Evolutionary conservation across 1,140 invertebrate species (phyloP), one percentile per base, ranked within the genome.

Genomic region (Zaprionus ghesquierei): DNA sequence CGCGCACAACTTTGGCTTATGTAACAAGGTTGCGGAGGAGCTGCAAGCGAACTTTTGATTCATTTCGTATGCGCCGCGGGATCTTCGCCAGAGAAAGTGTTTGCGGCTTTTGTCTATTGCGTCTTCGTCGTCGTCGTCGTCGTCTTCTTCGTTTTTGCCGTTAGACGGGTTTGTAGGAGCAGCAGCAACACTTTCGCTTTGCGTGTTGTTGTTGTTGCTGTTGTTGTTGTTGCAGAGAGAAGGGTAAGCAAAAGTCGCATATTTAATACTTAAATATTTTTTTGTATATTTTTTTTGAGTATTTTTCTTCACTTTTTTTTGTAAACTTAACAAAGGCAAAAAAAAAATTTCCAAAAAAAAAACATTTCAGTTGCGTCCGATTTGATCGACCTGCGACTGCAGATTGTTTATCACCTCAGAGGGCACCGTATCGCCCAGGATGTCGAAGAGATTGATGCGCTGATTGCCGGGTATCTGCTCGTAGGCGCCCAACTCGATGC

Each of bases 351-450:
- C 66, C 74, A 69, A 73, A 75, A 35, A 38, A 72, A 35, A 35
- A 38, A 72, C 25, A 35, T 29, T 29, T 29, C 92, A 95, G 79
- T 95, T 94, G 64, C 93, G 94, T 60, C 96, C 96, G 73, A 97
- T 95, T 92, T 96, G 94, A 90, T 97, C 96, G 63, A 97, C 95
- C 92, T 97, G 96, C 29, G 94, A 91, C 81, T 97, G 96, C 12
- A 97, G 93, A 92, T 97, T 97, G 93, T 95, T 96, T 81, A 97
- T 96, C n/a, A 97, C 96, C 92, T 97, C 96, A 15, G 95, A 94
- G 20, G 96, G 96, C 22, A 97, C 95, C 89, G 96, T 95, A 72
- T 96, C 96, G 5, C 96, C 96, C 18, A 97, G 93, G 72, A 97
- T 96, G 84, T 96, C 95, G 89, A 95, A 95, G 0, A 97, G 93